Evolutionary conservation across 2,888 invertebrate genomes (phyloP), one percentile per base, ranked within the genome.

Genomic region (Synergus itoensis): DNA sequence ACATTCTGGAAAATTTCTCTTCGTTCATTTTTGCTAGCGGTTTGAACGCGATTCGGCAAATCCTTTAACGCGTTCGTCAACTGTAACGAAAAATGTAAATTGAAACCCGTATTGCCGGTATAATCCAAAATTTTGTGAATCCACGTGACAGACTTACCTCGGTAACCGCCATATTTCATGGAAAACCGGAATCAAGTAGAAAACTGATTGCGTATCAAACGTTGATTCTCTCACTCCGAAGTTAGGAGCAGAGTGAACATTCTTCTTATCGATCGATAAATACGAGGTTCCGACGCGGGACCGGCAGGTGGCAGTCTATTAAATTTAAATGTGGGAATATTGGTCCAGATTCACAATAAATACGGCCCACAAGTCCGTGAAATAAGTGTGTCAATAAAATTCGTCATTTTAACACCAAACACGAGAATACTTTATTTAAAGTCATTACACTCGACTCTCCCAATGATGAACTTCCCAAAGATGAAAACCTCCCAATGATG

Each of bases 31-130:
- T 95, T 93, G 92, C 96, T 96, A 85, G 96, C 94, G 88, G 95
- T 95, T 92, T 96, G 96, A 88, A 96, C 94, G 92, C 94, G 95
- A 91, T 94, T 94, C 80, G 96, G 95, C 89, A 96, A 93, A 93
- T 96, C 96, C 92, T 96, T 96, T 86, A 96, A 93, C 89, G 94
- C 95, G 92, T 94, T 95, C 85, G 94, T 92, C 86, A 96, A 93
- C 96, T 96, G 93, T 80, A 89, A 90, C 40, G 79, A 80, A 87
- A 87, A 82, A 75, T 63, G 80, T n/a, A 77, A 79, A 57, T 64
- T 40, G 16, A 76, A 75, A 75, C 77, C 73, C 80, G 80, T 85
- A 82, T 79, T 84, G 76, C 77, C 76, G 11, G 48, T 82, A 73
- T 28, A 83, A 85, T 73, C 80, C 63, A 76, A 77, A 82, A 85